Conservation (phyloP, 2,888 invertebrate genomes). For the Eupithecia exiguata region DNA sequence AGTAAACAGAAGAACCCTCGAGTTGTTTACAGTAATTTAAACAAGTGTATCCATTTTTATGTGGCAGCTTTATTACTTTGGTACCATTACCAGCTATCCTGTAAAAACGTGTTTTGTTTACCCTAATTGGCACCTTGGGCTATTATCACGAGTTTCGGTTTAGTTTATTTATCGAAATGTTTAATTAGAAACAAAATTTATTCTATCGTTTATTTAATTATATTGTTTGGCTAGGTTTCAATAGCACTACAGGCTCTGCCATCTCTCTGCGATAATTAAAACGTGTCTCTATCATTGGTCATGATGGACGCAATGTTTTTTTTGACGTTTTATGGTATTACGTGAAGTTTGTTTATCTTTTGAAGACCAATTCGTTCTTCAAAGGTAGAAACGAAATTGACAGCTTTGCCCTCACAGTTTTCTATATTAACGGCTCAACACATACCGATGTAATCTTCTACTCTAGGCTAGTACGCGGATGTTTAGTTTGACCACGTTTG, state of each 20-base stretch:
- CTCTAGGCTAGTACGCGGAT: slow-evolving; percentile 46
- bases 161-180: slow-evolving; percentile 23
- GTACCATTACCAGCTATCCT: slow-evolving; percentile 34
- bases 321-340: neutral
- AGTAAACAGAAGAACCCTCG: slow-evolving; percentile 24
- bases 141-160: slow-evolving; percentile 29
- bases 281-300: neutral
- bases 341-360: neutral
- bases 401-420: neutral
- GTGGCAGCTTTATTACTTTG: slow-evolving; percentile 54
- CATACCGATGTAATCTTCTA: slow-evolving; percentile 50
- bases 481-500: slow-evolving; percentile 40
- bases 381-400: neutral
- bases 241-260: too few species aligned
- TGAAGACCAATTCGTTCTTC: neutral
- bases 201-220: neutral
- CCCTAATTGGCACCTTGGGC: slow-evolving; percentile 36
- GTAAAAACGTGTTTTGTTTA: slow-evolving; percentile 31
- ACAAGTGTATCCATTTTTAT: slow-evolving; percentile 45
- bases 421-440: neutral
- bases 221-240: neutral
- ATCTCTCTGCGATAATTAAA: too few species aligned
- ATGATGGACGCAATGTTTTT: neutral
- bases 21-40: slow-evolving; percentile 50
- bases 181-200: slow-evolving; percentile 1